Conservation (phyloP, 2,888 invertebrate genomes). For the Drosophila austrosaltans region DNA sequence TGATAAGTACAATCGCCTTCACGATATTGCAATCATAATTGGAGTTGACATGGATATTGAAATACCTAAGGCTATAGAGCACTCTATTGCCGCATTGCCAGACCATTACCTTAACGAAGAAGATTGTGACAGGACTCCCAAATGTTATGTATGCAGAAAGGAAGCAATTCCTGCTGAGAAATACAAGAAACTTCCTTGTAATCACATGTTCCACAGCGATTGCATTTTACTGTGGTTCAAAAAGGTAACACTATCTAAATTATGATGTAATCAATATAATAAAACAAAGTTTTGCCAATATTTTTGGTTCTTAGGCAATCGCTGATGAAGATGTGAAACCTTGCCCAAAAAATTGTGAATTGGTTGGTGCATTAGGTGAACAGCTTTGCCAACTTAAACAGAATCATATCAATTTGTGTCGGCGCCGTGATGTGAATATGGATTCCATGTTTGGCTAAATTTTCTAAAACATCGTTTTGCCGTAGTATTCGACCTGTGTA, state of each 20-base stretch:
- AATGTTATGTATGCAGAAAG: background rate
- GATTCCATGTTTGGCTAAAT: background rate
- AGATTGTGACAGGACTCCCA: background rate
- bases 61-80: background rate
- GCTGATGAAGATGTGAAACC: background rate
- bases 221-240: background rate
- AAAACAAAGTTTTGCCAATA: background rate
- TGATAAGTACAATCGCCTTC: background rate
- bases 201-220: background rate
- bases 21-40: background rate
- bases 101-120: background rate
- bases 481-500: background rate
- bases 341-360: background rate
- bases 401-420: background rate
- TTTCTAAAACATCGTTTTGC: background rate
- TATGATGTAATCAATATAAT: background rate
- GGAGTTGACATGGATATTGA: slow-evolving; percentile 1
- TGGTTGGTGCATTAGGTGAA: background rate
- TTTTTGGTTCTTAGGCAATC: background rate
- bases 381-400: background rate
- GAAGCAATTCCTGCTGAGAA: background rate
- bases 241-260: background rate
- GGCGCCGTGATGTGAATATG: background rate
- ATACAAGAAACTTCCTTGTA: background rate
- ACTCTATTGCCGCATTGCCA: background rate